Conservation (phyloP, 2,888 invertebrate species). For the Philhelius pedissequus region DNA sequence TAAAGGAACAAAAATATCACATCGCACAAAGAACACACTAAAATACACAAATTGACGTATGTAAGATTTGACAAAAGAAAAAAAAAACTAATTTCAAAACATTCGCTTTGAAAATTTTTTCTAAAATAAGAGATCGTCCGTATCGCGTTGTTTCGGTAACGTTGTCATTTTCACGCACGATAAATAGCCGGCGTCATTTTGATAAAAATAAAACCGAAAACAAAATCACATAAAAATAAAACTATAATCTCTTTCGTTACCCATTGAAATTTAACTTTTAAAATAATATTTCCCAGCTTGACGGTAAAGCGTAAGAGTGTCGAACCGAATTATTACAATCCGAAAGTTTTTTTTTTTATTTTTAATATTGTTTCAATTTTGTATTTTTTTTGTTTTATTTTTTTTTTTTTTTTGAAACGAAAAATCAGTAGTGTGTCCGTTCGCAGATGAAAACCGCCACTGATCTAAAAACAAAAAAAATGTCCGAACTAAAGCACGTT, state of each 20-base stretch:
- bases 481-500: constrained; percentile 19
- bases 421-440: constrained; percentile 15
- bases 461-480: constrained; percentile 31
- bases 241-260: neutral
- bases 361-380: constrained; percentile 33
- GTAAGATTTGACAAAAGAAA: constrained; percentile 11
- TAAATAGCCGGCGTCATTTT: constrained; percentile 11
- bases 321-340: neutral
- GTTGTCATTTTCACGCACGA: constrained; percentile 19
- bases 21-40: constrained; percentile 19
- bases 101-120: neutral
- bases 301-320: neutral
- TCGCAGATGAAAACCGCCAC: constrained; percentile 36
- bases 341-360: constrained; percentile 1
- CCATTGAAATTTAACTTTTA: neutral
- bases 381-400: neutral
- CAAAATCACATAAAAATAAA: neutral
- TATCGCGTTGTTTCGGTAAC: neutral
- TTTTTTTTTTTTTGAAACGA: neutral
- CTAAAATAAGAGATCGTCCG: neutral
- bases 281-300: neutral
- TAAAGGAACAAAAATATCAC: constrained; percentile 21
- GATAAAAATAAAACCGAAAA: neutral
- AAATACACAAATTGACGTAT: constrained; percentile 53
- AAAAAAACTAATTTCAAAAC: constrained; percentile 7